Percentiles rank a stretch among this genome's conserved stretches.
These are phyloP conservation scores for Prunella himalayana DNA, from an alignment of 2,113 vertebrate genomes.

Conservation along the genomic window DNA sequence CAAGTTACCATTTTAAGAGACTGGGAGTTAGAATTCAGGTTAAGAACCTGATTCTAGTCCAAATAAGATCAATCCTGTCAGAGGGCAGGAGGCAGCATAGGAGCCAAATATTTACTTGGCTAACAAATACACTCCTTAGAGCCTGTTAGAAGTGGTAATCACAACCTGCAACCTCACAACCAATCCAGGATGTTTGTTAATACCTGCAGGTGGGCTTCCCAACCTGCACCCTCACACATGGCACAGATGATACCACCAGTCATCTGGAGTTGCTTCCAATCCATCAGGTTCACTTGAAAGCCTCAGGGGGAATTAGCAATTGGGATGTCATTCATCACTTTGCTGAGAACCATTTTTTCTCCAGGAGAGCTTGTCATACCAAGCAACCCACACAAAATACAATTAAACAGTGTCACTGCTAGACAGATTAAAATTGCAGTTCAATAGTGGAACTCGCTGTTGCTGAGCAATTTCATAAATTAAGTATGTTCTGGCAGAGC, in stretches of 20 bases:
- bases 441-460: neutral
- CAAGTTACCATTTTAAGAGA: neutral
- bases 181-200: neutral
- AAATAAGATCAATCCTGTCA: neutral
- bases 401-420: neutral
- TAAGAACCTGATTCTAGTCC: neutral
- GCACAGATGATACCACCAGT: rapidly evolving
- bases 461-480: conserved; percentile 2
- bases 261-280: neutral
- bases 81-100: neutral
- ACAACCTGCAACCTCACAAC: neutral
- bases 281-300: neutral
- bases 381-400: neutral
- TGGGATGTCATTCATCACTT: neutral
- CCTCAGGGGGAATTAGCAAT: neutral
- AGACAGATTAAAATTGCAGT: neutral
- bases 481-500: neutral
- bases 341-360: neutral
- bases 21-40: neutral
- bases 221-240: neutral
- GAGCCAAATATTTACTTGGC: neutral
- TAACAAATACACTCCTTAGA: neutral
- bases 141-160: neutral
- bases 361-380: neutral
- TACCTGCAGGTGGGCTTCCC: neutral